Evolutionary conservation across 2,888 invertebrate genomes (phyloP).

Genomic region (Cremastinae sp.): DNA sequence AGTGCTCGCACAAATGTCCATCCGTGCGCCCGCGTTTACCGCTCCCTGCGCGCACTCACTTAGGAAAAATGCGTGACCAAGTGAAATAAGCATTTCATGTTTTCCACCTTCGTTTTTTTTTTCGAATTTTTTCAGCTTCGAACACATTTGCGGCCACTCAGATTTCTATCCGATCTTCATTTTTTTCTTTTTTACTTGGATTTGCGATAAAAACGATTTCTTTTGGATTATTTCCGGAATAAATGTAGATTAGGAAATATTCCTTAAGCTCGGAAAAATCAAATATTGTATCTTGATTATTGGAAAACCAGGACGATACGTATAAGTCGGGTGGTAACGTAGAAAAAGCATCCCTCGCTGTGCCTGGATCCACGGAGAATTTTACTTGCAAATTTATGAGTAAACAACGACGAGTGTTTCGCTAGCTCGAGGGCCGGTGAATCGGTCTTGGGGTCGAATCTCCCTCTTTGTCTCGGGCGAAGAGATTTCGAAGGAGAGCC

Average conservation of each 20-base stretch:
- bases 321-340: conserved; percentile 1
- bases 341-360: conserved; percentile 4
- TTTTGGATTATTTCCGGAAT: conserved; percentile 15
- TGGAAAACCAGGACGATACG: conserved; percentile 34
- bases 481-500: conserved; percentile 1
- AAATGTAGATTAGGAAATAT: neutral
- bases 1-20: conserved; percentile 29
- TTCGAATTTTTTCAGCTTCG: conserved; percentile 1
- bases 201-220: neutral
- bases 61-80: conserved; percentile 28
- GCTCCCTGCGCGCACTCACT: too few relatives aligned
- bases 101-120: neutral
- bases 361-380: conserved; percentile 21
- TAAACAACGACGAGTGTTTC: conserved; percentile 35
- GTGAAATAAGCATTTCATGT: neutral
- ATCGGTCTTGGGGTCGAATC: neutral
- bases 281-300: conserved; percentile 46
- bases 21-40: neutral
- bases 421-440: neutral
- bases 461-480: neutral
- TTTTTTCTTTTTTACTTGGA: neutral
- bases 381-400: conserved; percentile 60
- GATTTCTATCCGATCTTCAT: neutral
- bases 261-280: neutral
- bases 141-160: neutral